Percentiles rank a stretch among this genome's conserved stretches.
phyloP scores from a whole-genome alignment of 2,888 invertebrate genomes.

The Lycia hirtaria region DNA sequence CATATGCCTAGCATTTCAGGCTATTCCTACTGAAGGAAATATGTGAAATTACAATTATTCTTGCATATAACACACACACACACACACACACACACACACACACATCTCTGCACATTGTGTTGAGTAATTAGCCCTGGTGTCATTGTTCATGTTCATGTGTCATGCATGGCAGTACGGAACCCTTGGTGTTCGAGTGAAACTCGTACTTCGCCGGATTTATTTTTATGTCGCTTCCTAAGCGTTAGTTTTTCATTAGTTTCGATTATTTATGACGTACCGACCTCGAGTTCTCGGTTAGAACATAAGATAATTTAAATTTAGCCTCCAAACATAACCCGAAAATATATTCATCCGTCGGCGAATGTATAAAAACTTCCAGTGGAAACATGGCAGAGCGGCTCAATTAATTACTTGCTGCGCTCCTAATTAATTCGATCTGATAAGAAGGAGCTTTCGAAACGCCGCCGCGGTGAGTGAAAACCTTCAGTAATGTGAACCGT shows the following conservation, averaged over 20 bases:
- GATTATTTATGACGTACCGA: slow-evolving; percentile 31
- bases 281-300: slow-evolving; percentile 36
- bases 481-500: slow-evolving; percentile 49
- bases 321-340: slow-evolving; percentile 35
- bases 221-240: slow-evolving; percentile 31
- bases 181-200: no score
- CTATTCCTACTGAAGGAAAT: no score
- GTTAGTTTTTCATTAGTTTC: slow-evolving; percentile 30
- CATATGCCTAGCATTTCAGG: no score
- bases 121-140: no score
- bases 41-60: no score
- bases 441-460: slow-evolving; percentile 62
- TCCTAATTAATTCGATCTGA: slow-evolving; percentile 63
- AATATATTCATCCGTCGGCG: slow-evolving; percentile 37
- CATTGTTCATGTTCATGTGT: no score
- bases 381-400: slow-evolving; percentile 47
- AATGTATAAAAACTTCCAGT: slow-evolving; percentile 37
- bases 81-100: no score
- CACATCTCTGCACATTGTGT: no score
- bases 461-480: slow-evolving; percentile 50
- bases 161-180: no score
- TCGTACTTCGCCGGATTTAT: no score
- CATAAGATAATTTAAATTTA: slow-evolving; percentile 35
- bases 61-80: no score
- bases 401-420: slow-evolving; percentile 48